These are phyloP conservation scores for Microcaecilia unicolor DNA, from an alignment of 2,797 vertebrate species.

Conservation along the genomic window DNA sequence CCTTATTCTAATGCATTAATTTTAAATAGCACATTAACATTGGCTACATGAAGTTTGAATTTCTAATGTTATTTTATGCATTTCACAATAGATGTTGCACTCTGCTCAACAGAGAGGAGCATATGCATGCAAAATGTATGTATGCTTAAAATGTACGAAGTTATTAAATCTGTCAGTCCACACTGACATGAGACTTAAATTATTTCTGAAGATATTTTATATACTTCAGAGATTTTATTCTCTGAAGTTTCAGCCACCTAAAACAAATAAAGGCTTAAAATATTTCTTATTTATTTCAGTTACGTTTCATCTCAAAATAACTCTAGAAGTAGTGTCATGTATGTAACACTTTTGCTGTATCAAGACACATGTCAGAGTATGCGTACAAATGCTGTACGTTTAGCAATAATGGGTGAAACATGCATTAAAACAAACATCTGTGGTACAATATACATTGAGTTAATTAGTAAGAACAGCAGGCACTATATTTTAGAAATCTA, in stretches of 20 bases:
- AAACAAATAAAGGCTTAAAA: conserved; percentile 25
- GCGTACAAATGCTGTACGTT: no score
- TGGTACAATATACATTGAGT: no score
- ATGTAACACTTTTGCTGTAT: no score
- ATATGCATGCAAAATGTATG: conserved; percentile 54
- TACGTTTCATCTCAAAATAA: no score
- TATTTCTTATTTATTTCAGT: conserved; percentile 12
- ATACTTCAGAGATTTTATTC: conserved; percentile 34
- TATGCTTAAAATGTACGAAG: conserved; percentile 62
- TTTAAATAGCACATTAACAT: conserved; percentile 76
- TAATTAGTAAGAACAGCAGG: no score
- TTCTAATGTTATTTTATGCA: conserved; percentile 61
- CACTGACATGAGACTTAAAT: conserved; percentile 48
- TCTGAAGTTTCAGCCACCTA: conserved; percentile 25
- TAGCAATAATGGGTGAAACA: no score
- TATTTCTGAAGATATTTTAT: conserved; percentile 56
- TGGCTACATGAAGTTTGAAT: conserved; percentile 60
- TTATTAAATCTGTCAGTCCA: conserved; percentile 68
- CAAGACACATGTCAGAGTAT: no score
- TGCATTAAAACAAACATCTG: no score
- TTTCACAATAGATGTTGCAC: conserved; percentile 60
- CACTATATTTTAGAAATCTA: no score
- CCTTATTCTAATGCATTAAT: conserved; percentile 68
- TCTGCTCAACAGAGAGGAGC: conserved; percentile 47
- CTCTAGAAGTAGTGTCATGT: no score